These are phyloP conservation scores for Amphiura filiformis DNA, from an alignment of 35 echinoderm and acorn worm species.

Conservation along the genomic window DNA sequence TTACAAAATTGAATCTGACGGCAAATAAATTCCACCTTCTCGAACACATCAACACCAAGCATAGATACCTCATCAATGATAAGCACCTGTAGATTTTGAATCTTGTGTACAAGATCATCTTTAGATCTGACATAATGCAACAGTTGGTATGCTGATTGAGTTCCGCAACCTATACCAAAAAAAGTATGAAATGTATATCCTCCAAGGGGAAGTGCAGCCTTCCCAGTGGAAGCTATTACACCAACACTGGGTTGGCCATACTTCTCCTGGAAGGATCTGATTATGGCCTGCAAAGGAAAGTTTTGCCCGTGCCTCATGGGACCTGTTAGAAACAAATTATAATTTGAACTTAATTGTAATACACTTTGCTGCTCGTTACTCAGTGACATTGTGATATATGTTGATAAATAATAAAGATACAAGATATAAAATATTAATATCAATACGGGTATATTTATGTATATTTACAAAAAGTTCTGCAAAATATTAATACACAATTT, in stretches of 20 bases:
- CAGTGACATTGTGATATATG: neutral
- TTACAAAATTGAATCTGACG: neutral
- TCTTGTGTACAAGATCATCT: neutral
- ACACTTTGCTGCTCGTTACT: neutral
- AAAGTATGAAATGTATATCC: neutral
- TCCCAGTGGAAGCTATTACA: neutral
- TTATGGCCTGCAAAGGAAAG: neutral
- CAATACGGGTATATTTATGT: no score
- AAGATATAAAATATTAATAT: no score
- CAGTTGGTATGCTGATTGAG: neutral
- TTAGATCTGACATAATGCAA: neutral
- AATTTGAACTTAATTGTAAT: neutral
- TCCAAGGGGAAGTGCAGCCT: neutral
- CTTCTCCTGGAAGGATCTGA: neutral
- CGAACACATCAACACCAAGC: neutral
- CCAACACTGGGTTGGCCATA: neutral
- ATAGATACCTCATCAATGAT: neutral
- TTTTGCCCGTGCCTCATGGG: neutral
- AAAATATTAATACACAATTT: no score
- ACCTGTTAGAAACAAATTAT: neutral
- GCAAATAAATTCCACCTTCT: neutral
- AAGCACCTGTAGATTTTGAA: neutral
- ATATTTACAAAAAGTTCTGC: no score
- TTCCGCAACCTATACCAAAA: neutral
- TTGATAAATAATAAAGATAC: neutral